Conservation (phyloP, 2,888 invertebrate species). For the Schizotus pectinicornis region DNA sequence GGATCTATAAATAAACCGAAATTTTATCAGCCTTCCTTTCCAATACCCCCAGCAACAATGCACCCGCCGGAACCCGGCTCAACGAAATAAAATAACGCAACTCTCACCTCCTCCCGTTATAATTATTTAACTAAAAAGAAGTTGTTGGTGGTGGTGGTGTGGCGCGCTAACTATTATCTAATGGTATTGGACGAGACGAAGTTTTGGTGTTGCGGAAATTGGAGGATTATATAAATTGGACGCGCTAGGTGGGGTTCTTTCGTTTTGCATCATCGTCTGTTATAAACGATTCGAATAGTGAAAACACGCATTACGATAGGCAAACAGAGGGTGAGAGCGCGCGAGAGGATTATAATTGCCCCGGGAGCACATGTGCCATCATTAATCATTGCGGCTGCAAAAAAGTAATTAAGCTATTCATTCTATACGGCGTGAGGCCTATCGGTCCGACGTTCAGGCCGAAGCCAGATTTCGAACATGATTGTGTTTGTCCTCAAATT, state of each 20-base stretch:
- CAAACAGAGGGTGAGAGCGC: constrained; percentile 36
- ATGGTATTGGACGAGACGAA: no score
- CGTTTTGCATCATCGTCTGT: neutral
- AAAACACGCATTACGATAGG: constrained; percentile 46
- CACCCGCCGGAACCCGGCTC: constrained; percentile 7
- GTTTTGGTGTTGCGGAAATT: no score
- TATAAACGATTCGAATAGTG: constrained; percentile 38
- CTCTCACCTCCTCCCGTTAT: constrained; percentile 3
- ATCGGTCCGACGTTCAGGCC: constrained; percentile 27
- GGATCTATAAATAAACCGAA: constrained; percentile 38
- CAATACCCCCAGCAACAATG: constrained; percentile 10
- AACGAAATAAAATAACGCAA: no score
- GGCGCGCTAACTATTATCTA: no score
- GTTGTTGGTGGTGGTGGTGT: no score
- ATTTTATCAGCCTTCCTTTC: constrained; percentile 34
- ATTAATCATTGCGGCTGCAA: constrained; percentile 51
- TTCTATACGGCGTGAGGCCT: constrained; percentile 46
- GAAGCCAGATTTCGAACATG: constrained; percentile 26
- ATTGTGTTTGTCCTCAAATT: constrained; percentile 32
- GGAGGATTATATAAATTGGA: neutral
- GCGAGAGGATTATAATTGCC: constrained; percentile 45
- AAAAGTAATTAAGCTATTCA: constrained; percentile 56
- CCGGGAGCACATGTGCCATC: constrained; percentile 51
- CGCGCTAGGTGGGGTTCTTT: constrained; percentile 3
- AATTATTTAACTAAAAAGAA: no score